Base-by-base conservation (phyloP, 1,140 invertebrate species). In the Drosophila virilis region DNA sequence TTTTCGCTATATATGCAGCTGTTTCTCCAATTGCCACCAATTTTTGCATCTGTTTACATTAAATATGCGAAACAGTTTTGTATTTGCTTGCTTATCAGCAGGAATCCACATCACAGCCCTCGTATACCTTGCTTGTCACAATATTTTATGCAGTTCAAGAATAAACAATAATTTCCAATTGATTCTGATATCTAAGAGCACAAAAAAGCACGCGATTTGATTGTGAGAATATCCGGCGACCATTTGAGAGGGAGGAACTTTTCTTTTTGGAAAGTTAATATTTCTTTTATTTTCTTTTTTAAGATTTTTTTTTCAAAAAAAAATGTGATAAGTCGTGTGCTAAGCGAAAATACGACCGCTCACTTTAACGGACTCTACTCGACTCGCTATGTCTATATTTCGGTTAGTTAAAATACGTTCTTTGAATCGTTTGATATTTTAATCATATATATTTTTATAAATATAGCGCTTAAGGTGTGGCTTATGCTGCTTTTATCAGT, bases 171-270 rank as follows among this genome's bases (percentile, higher is more conserved):
- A 79, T 89, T 83, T 60, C 40, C 46, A 35, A 46, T 52, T 40
- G 61, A 42, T 77, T 86, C 76, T 45, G 32, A 38, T 64, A 17
- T 50, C 59, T 72, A 61, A 78, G 78, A 73, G 71, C 43, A 67
- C 52, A 71, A 59, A 58, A 77, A 78, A 81, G 82, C 69, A 82
- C 82, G 82, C 88, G 75, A 88, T 88, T 69, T 78, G 82, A 78
- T 82, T 85, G 55, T 82, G 75, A 51, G 52, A 86, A 64, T 51
- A 75, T 64, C 60, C 35, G 37, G 45, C 15, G 9, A 37, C 9
- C 12, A 33, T 17, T 64, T 17, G n/a, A 40, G 7, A 38, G 37
- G 28, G 15, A 28, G 22, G 22, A 28, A 28, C 5, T 28, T 28
- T 0, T 28, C 22, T 5, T 28, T 28, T 22, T 28, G 0, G 4